A percentile compares a stretch with the other conserved stretches of the same genome.
These are phyloP conservation scores for Centropus bengalensis DNA, from an alignment of 2,113 vertebrate genomes.

Conservation along the genomic window DNA sequence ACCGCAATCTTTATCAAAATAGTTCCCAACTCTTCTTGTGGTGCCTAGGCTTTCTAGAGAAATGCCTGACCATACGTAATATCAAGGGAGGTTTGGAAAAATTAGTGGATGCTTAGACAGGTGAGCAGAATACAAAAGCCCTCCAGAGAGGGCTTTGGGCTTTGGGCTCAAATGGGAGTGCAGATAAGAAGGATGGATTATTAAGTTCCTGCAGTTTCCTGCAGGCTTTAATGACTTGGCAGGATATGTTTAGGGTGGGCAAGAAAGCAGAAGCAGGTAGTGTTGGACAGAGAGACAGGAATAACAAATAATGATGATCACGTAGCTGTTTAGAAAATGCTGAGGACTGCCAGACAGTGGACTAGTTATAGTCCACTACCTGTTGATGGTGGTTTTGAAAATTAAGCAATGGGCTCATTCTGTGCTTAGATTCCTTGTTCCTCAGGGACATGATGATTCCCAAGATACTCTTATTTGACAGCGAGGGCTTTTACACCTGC, in stretches of 20 bases:
- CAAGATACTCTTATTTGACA: neutral
- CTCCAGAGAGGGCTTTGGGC: neutral
- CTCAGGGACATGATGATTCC: neutral
- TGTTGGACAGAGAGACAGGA: neutral
- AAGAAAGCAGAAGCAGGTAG: neutral
- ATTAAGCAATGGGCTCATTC: neutral
- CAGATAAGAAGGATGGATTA: neutral
- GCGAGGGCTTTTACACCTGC: neutral
- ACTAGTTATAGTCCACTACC: neutral
- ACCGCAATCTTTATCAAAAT: neutral
- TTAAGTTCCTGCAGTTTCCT: neutral
- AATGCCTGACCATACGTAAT: neutral
- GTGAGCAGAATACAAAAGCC: neutral
- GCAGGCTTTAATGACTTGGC: neutral
- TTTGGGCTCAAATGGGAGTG: neutral
- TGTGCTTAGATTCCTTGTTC: neutral
- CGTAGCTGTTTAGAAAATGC: neutral
- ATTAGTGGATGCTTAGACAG: neutral
- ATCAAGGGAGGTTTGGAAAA: neutral
- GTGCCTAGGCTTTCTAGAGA: neutral
- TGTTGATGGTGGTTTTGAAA: neutral
- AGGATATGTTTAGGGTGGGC: neutral
- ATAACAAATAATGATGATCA: neutral
- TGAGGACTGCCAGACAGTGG: neutral
- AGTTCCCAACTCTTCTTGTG: neutral